Percentiles rank a stretch among this genome's conserved stretches.
These are phyloP conservation scores for Cherax quadricarinatus DNA, from an alignment of 1,140 invertebrate genomes.

Conservation along the genomic window DNA sequence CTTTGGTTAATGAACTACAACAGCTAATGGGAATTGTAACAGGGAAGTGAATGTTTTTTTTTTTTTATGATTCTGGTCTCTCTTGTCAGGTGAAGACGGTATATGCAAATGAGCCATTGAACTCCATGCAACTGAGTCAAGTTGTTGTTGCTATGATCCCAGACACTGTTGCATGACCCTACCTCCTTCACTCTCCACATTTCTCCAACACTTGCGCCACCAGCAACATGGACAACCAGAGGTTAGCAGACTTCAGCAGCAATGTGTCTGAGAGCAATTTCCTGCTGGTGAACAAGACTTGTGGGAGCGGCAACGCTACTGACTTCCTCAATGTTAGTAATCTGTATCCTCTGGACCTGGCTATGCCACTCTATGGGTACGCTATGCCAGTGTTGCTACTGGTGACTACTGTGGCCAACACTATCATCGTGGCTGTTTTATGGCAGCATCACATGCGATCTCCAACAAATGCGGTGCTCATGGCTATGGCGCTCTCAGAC, in stretches of 20 bases:
- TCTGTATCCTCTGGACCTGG: constrained; percentile 80
- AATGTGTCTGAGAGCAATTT: background rate
- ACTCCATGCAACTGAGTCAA: too few species aligned
- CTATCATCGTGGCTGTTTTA: constrained; percentile 87
- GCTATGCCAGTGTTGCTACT: constrained; percentile 89
- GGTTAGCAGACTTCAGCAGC: background rate
- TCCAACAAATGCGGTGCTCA: constrained; percentile 84
- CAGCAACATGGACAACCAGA: constrained; percentile 6
- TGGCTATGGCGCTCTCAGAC: constrained; percentile 94
- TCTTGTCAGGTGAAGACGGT: too few species aligned
- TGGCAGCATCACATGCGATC: constrained; percentile 82
- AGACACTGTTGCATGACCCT: too few species aligned
- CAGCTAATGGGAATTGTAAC: too few species aligned
- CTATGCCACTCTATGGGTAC: constrained; percentile 83
- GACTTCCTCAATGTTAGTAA: constrained; percentile 39
- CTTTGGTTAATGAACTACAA: too few species aligned
- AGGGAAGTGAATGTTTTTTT: too few species aligned
- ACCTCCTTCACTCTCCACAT: too few species aligned
- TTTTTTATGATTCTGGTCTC: too few species aligned
- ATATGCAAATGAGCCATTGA: too few species aligned
- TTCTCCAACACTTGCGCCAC: constrained; percentile 88
- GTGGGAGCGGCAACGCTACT: background rate
- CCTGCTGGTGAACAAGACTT: background rate
- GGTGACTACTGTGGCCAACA: constrained; percentile 93
- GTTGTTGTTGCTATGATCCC: too few species aligned